phyloP scores from a whole-genome alignment of 2,797 vertebrate genomes.

The Sebastes umbrosus region DNA sequence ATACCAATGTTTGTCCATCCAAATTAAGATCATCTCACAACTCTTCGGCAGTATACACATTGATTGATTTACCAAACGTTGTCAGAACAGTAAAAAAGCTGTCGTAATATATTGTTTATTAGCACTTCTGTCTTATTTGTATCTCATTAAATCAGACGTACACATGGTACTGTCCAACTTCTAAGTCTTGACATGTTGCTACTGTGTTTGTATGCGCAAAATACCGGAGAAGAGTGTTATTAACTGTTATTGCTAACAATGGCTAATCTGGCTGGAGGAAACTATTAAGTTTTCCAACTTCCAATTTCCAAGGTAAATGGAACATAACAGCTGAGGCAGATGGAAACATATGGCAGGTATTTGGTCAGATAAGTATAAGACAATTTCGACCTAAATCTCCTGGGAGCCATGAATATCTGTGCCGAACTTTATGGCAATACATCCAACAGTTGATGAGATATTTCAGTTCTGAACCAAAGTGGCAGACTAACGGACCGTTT shows the following conservation, averaged over 20 bases:
- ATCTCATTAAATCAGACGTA: no score
- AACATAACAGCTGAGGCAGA: not conserved
- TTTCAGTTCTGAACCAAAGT: not conserved
- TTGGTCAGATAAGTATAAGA: not conserved
- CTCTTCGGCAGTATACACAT: not conserved
- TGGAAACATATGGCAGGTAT: not conserved
- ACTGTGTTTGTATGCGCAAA: not conserved
- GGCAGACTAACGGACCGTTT: not conserved
- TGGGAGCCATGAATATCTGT: not conserved
- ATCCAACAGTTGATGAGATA: not conserved
- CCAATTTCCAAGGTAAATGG: not conserved
- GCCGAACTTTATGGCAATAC: not conserved
- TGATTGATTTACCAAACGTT: fast-evolving
- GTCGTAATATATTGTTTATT: no score
- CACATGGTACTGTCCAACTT: not conserved
- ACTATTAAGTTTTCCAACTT: no score
- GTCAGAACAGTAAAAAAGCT: no score
- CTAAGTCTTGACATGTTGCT: not conserved
- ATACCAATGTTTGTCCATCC: not conserved
- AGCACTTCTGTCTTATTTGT: no score
- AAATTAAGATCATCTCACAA: not conserved
- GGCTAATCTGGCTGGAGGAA: no score
- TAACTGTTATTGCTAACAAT: no score
- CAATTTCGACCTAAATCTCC: not conserved
- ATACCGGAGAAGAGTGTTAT: no score